phyloP scores from a whole-genome alignment of 2,113 vertebrate genomes.

The Chamaetylas fuelleborni region DNA sequence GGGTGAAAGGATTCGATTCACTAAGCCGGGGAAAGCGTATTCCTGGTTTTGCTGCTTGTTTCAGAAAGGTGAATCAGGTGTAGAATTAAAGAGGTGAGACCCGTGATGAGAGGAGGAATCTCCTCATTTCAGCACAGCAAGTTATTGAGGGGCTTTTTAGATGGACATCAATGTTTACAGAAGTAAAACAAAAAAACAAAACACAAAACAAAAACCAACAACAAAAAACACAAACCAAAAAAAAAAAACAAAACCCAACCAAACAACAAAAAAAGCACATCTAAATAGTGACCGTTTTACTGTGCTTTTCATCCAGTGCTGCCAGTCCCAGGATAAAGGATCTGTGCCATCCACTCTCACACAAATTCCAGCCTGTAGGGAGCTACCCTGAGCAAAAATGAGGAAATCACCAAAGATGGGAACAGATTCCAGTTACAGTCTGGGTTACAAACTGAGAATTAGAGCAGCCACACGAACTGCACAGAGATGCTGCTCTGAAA shows the following conservation, averaged over 20 bases:
- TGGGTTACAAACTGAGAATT: neutral
- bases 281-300: neutral
- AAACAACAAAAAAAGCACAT: neutral
- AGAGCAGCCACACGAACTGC: neutral
- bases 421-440: neutral
- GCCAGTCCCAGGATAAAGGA: neutral
- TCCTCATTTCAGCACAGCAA: neutral
- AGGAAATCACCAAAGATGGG: neutral
- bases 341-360: neutral
- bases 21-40: neutral
- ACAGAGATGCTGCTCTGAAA: neutral
- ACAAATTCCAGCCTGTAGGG: neutral
- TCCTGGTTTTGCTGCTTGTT: neutral
- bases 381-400: neutral
- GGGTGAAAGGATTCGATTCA: neutral
- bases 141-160: neutral
- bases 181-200: neutral
- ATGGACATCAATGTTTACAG: neutral
- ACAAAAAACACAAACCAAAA: too few relatives aligned
- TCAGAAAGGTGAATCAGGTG: neutral
- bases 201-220: too few relatives aligned
- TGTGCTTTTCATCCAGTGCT: neutral
- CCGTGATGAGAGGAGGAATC: neutral
- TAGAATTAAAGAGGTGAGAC: neutral
- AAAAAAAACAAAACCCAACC: too few relatives aligned